phyloP scores from a whole-genome alignment of 2,888 invertebrate species.

The Criorhina ranunculi region DNA sequence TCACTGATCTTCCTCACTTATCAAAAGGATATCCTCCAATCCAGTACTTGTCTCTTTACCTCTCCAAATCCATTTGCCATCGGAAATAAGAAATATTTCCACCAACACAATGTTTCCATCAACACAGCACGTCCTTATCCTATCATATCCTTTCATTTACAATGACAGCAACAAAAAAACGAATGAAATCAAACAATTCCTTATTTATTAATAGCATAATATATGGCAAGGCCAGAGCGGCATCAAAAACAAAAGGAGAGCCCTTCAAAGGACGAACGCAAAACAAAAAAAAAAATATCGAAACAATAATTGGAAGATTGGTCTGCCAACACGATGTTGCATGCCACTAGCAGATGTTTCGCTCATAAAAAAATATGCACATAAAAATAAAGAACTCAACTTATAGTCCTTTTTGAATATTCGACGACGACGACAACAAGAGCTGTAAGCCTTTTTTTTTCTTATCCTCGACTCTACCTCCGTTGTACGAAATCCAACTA shows the following conservation, averaged over 20 bases:
- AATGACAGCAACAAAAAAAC: conserved; percentile 15
- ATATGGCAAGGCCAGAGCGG: too few relatives aligned
- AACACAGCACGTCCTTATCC: not conserved
- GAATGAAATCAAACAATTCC: not conserved
- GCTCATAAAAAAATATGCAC: conserved; percentile 42
- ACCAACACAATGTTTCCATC: conserved; percentile 9
- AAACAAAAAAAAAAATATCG: not conserved
- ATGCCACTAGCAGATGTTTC: conserved; percentile 53
- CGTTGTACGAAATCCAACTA: conserved; percentile 9
- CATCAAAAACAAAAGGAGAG: not conserved
- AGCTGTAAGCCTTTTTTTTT: conserved; percentile 7
- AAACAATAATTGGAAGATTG: conserved; percentile 36
- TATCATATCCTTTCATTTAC: conserved; percentile 17
- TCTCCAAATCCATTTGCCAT: not conserved
- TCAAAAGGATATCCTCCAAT: not conserved
- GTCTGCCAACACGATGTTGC: conserved; percentile 42
- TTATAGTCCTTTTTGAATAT: conserved; percentile 9
- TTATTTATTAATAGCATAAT: conserved; percentile 3
- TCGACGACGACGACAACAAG: not conserved
- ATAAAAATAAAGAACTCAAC: conserved; percentile 20
- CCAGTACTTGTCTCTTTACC: not conserved
- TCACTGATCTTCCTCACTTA: too few relatives aligned
- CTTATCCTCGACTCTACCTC: conserved; percentile 29
- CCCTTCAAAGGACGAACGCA: not conserved
- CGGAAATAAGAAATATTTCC: conserved; percentile 14